These are phyloP conservation scores for Melanocharis versteri DNA, from an alignment of 2,113 vertebrate genomes.

Conservation along the genomic window DNA sequence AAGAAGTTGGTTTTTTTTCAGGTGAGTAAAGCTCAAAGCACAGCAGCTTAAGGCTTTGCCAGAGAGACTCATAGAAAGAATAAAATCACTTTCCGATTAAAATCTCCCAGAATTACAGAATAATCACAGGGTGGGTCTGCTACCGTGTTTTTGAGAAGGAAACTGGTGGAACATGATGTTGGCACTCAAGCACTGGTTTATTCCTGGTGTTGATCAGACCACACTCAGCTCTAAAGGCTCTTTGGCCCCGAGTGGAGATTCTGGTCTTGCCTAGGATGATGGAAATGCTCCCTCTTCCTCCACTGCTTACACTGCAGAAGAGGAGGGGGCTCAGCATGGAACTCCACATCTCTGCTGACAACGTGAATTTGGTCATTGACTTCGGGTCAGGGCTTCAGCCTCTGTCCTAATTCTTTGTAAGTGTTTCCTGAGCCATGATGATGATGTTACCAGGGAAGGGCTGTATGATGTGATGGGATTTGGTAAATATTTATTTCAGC, in stretches of 20 bases:
- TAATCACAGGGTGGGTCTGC: accelerated
- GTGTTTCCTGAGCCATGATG: neutral
- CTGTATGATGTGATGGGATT: neutral
- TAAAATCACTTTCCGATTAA: accelerated
- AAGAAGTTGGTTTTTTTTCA: neutral
- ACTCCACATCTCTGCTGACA: neutral
- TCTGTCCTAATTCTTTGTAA: neutral
- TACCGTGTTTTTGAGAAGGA: neutral
- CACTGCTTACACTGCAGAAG: neutral
- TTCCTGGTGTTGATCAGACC: neutral
- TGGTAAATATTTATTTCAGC: conserved; percentile 6
- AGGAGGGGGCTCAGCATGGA: neutral
- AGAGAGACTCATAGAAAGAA: neutral
- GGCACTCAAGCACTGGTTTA: neutral
- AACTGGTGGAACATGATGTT: neutral
- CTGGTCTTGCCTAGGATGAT: neutral
- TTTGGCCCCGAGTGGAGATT: neutral
- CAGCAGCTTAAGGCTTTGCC: neutral
- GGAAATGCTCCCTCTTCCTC: neutral
- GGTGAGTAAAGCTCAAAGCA: neutral
- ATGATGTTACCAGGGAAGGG: neutral
- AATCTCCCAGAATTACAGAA: neutral
- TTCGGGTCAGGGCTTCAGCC: neutral
- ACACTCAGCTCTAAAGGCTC: neutral
- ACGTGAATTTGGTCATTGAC: neutral